Base-by-base conservation (phyloP, 2,797 vertebrate species). In the Sebastes nivosus region DNA sequence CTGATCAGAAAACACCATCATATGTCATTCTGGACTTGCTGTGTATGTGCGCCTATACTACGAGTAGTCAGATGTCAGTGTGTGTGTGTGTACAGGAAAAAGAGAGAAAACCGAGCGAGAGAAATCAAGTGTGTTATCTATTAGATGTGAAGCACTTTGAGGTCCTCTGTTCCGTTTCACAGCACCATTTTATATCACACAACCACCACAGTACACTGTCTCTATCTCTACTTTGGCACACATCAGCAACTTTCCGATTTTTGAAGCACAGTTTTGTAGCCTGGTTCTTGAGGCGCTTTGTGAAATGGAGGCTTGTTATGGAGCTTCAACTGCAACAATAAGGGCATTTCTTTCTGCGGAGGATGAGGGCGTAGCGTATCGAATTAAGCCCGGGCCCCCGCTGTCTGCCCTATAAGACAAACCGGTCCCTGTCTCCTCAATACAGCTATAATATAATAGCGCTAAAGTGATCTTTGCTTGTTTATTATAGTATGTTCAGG, bases 231-330 rank as follows among this genome's bases (percentile, higher is more conserved):
- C 32, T 67, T 54, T 34, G 66, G 36, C 50, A 20, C 63, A 57
- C 61, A 58, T 76, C 78, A 79, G 85, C 77, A 65, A n/a, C 72
- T 79, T 67, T 73, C 14, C 27, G n/a, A 63, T 60, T 63, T 55
- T 1, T 18, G 32, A 36, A 69, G 50, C 58, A 4, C 67, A 34
- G 27, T 63, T 75, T 30, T 16, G 52, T 29, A 8, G 55, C 57
- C 42, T 7, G 72, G 50, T 38, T 69, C 72, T 60, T 0, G 67
- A 54, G 60, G 70, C 54, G 9, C 64, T 75, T 30, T 72, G 58
- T 79, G 83, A 86, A 77, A 75, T 5, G 36, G 4, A 68, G 65
- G 2, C 75, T 68, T 65, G 60, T 80, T 61, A 9, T 29, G 68
- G 24, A 30, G 55, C 61, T 80, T 38, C n/a, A 1, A 11, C 75